These are phyloP conservation scores for Chionomys nivalis DNA, from an alignment of 2,113 vertebrate species.

Conservation along the genomic window DNA sequence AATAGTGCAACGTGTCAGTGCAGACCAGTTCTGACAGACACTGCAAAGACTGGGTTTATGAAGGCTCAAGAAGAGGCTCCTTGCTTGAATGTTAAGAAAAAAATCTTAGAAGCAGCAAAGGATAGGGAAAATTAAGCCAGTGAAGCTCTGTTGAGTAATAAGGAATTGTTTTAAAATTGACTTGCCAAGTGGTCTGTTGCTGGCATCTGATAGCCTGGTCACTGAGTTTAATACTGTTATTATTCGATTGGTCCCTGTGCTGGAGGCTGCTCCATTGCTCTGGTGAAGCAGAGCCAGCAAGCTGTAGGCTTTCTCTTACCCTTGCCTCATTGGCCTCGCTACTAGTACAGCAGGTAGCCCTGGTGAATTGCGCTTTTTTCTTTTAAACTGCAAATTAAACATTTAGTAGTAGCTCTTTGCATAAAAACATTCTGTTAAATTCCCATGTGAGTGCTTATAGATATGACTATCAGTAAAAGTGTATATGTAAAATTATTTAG, in stretches of 20 bases:
- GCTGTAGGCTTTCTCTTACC: not conserved
- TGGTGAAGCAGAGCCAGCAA: not conserved
- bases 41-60: not conserved
- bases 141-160: constrained; percentile 3
- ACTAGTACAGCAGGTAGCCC: not conserved
- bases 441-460: constrained; percentile 17
- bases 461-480: not conserved
- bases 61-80: not conserved
- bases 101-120: constrained; percentile 37
- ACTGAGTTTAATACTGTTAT: not conserved
- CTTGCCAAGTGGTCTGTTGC: not conserved
- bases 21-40: not conserved
- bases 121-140: not conserved
- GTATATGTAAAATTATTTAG: constrained; percentile 38
- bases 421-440: constrained; percentile 44
- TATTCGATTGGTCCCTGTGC: not conserved
- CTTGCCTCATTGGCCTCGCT: constrained; percentile 61
- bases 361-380: not conserved
- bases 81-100: constrained; percentile 9
- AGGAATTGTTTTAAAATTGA: constrained; percentile 34
- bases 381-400: constrained; percentile 46
- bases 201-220: constrained; percentile 14
- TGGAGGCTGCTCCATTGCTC: not conserved
- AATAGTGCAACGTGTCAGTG: not conserved
- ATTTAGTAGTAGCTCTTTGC: constrained; percentile 57